A percentile compares a stretch with the other conserved stretches of the same genome.
Evolutionary conservation across 2,888 invertebrate genomes (phyloP).

Genomic region (Tetranychus truncatus): DNA sequence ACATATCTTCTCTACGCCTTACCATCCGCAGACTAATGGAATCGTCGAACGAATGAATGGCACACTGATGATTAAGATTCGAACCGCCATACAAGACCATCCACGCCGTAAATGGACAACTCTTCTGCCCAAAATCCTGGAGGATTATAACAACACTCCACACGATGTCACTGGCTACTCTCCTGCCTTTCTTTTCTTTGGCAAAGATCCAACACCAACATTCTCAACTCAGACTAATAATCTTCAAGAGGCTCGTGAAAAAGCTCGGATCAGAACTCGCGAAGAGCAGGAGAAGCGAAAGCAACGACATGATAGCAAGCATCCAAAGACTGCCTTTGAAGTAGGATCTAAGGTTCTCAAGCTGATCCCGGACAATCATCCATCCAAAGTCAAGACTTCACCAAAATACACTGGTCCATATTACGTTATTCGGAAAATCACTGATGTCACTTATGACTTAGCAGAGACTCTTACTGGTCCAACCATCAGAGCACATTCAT

Average conservation of each 20-base stretch:
- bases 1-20: conserved; percentile 8
- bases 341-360: background rate
- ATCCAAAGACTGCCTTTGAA: background rate
- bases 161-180: conserved; percentile 12
- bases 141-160: conserved; percentile 12
- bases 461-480: background rate
- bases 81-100: background rate
- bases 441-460: background rate
- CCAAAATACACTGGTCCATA: conserved; percentile 13
- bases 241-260: too few relatives aligned
- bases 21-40: conserved; percentile 17
- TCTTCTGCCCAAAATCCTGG: background rate
- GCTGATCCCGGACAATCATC: conserved; percentile 2
- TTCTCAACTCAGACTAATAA: too few relatives aligned
- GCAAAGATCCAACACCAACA: background rate
- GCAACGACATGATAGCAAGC: background rate
- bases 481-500: too few relatives aligned
- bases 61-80: background rate
- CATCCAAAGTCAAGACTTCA: conserved; percentile 4
- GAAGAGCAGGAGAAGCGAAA: background rate
- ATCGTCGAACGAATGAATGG: conserved; percentile 8
- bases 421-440: background rate
- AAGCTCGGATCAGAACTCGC: background rate
- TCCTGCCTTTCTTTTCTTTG: conserved; percentile 13
- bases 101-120: conserved; percentile 13